Percentiles rank a stretch among this genome's conserved stretches.
phyloP scores from a whole-genome alignment of 2,113 vertebrate species.

The Sterna hirundo region DNA sequence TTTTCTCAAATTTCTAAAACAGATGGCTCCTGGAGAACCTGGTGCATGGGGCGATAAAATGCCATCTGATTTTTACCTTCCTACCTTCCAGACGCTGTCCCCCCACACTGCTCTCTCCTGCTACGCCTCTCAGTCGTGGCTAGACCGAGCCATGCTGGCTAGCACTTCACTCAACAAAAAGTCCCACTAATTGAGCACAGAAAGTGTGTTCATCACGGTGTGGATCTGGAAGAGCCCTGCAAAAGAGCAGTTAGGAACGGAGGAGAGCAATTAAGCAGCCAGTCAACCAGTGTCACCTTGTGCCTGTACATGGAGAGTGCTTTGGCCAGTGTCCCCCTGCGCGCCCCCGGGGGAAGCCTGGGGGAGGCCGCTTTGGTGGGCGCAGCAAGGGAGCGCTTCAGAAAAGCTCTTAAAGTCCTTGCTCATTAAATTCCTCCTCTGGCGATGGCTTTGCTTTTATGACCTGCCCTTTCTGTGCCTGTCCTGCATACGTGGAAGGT shows the following conservation, averaged over 20 bases:
- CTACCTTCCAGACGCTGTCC: neutral
- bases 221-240: neutral
- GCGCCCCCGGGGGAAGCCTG: neutral
- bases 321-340: neutral
- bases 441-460: neutral
- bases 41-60: neutral
- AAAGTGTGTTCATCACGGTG: neutral
- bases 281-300: neutral
- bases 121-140: neutral
- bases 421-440: neutral
- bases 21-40: neutral
- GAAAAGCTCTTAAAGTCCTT: neutral
- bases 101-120: neutral
- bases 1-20: neutral
- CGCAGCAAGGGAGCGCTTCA: neutral
- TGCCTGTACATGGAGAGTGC: accelerated
- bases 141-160: neutral
- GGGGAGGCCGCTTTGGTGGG: neutral
- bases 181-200: neutral
- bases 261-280: neutral
- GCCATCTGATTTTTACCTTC: neutral
- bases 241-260: neutral
- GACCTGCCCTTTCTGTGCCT: neutral
- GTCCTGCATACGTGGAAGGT: neutral
- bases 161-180: neutral